phyloP scores from a whole-genome alignment of 2,888 invertebrate genomes.

The Prosapia bicincta region DNA sequence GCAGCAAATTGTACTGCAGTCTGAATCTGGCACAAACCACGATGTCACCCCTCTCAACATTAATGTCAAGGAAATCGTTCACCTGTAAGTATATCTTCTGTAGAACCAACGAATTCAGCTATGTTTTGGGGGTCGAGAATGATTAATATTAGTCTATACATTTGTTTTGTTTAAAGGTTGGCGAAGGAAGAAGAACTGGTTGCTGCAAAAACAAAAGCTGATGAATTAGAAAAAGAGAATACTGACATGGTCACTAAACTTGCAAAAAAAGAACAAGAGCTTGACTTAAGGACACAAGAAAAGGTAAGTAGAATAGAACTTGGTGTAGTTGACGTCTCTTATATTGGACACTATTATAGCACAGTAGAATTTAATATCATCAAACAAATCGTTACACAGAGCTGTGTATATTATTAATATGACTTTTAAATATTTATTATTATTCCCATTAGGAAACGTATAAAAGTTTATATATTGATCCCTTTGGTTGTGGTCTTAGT shows the following conservation, averaged over 20 bases:
- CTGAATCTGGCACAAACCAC: constrained; percentile 66
- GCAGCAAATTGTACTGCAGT: constrained; percentile 90
- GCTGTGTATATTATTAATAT: too few species aligned
- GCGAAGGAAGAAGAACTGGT: constrained; percentile 92
- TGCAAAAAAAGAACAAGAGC: constrained; percentile 83
- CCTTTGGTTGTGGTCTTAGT: too few species aligned
- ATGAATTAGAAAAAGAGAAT: constrained; percentile 84
- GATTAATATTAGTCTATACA: too few species aligned
- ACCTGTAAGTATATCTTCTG: constrained; percentile 52
- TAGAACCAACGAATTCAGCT: neutral
- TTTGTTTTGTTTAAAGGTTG: constrained; percentile 50
- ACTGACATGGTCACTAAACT: constrained; percentile 81
- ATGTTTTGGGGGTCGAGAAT: neutral
- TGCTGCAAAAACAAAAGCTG: constrained; percentile 80
- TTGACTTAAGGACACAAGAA: constrained; percentile 85
- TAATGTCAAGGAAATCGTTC: constrained; percentile 87
- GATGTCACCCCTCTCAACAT: constrained; percentile 84
- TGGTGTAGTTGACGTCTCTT: too few species aligned
- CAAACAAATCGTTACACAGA: too few species aligned
- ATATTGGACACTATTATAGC: too few species aligned
- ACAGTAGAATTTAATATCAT: too few species aligned
- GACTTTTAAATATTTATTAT: too few species aligned
- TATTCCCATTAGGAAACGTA: too few species aligned
- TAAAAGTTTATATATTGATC: too few species aligned
- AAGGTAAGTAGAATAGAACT: too few species aligned